Conservation (phyloP, 1,140 invertebrate species). For the Saxidomus purpurata region DNA sequence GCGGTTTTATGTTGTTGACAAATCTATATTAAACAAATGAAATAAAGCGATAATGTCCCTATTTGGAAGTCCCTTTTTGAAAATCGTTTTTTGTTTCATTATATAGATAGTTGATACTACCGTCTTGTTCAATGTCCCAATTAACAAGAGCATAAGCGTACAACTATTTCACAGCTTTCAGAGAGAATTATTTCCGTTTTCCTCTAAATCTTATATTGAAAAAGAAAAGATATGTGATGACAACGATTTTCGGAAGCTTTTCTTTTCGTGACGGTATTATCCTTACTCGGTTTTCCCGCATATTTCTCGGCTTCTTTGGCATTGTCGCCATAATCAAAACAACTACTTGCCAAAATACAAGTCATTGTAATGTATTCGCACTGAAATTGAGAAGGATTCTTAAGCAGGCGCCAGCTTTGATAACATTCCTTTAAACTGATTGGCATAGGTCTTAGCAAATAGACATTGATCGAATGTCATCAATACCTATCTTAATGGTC, state of each 20-base stretch:
- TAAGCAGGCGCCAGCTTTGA: neutral
- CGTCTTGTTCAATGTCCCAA: no score
- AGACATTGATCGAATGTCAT: neutral
- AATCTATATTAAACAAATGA: neutral
- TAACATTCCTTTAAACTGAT: neutral
- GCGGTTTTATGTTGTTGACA: neutral
- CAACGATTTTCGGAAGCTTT: slow-evolving; percentile 3
- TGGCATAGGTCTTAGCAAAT: neutral
- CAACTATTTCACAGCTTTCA: slow-evolving; percentile 8
- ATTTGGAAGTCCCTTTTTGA: no score
- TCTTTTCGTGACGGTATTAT: neutral
- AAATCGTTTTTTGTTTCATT: no score
- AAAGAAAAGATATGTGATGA: neutral
- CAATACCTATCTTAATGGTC: neutral
- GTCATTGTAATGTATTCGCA: neutral
- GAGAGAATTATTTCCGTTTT: neutral
- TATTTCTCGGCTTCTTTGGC: slow-evolving; percentile 4
- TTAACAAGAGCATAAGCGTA: neutral
- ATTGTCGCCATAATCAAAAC: slow-evolving; percentile 16
- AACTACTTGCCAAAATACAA: neutral
- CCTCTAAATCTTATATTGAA: neutral
- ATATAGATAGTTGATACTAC: no score
- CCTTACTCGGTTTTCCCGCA: neutral
- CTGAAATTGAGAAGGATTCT: neutral
- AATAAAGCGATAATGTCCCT: neutral